Evolutionary conservation across 2,888 invertebrate genomes (phyloP).

Genomic region (Polyommatus iphigenia): DNA sequence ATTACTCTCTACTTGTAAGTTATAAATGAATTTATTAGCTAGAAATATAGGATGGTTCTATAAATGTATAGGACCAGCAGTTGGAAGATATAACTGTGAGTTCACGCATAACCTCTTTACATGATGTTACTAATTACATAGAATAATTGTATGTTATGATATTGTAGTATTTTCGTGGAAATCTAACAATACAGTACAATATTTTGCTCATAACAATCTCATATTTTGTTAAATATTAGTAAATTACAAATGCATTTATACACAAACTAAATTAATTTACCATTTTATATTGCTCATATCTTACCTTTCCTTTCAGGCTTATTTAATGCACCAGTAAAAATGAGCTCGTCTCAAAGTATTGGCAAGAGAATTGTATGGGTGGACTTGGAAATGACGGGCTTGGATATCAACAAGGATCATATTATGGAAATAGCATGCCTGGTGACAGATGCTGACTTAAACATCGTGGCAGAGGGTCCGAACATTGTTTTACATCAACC

Average conservation of each 20-base stretch:
- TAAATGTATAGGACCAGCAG: not conserved
- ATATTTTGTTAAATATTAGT: too few species aligned
- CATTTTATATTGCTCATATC: too few species aligned
- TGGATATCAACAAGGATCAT: slow-evolving; percentile 86
- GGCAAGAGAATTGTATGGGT: slow-evolving; percentile 84
- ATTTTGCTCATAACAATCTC: too few species aligned
- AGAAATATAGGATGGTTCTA: not conserved
- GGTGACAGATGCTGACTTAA: slow-evolving; percentile 90
- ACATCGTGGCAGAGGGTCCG: slow-evolving; percentile 87
- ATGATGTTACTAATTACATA: not conserved
- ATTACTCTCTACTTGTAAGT: not conserved
- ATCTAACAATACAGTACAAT: not conserved
- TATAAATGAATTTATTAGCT: slow-evolving; percentile 13
- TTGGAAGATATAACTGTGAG: slow-evolving; percentile 22
- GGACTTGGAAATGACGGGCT: slow-evolving; percentile 94
- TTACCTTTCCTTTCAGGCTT: slow-evolving; percentile 4
- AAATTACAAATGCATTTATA: too few species aligned
- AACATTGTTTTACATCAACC: slow-evolving; percentile 89
- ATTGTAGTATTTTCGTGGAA: not conserved
- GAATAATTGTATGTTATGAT: too few species aligned
- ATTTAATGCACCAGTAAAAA: slow-evolving; percentile 10
- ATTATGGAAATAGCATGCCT: slow-evolving; percentile 95
- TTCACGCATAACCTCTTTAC: slow-evolving; percentile 14
- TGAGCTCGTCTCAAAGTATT: slow-evolving; percentile 36
- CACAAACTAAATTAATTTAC: too few species aligned